Base-by-base conservation (phyloP, 1,140 invertebrate species). In the Rhopalosiphum padi region DNA sequence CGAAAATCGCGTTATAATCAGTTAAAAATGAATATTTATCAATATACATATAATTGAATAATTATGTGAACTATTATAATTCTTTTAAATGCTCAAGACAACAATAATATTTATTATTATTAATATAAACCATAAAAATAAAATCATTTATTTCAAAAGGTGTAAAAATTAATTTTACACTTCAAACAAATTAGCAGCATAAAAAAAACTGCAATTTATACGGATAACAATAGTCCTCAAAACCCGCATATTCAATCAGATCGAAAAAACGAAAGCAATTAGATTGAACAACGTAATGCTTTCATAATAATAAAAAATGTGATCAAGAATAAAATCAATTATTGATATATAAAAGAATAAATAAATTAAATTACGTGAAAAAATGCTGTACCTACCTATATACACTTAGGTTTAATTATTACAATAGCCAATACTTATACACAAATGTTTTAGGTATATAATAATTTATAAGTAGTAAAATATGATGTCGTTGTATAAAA, bases 251-350 rank as follows among this genome's bases (percentile, higher is more conserved):
- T 77, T 77, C 30, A 77, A 77, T 77, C 60, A 77, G 15, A n/a
- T 77, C 11, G 60, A n/a, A 77, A 5, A 77, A 77, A 77, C 5
- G 60, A 77, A 77, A 77, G n/a, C 60, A 77, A 77, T 77, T 77
- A 77, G 60, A n/a, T 35, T 77, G 60, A 77, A 77, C 30, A 77
- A 77, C 30, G 5, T n/a, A 77, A 77, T 77, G 60, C 60, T 68
- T 68, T 68, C 30, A n/a, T 77, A 77, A n/a, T 77, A 77, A 77
- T 35, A 77, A 5, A 68, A 77, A 77, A 6, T n/a, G 30, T n/a
- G 60, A 77, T 77, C 60, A 35, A 77, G 30, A n/a, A 77, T n/a
- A 77, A n/a, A 77, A 77, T 77, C 60, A 77, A 77, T 77, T 77
- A 77, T 60, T 1, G 30, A 60, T 77, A n/a, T 18, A 18, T 77